A percentile compares a stretch with the other conserved stretches of the same genome.
Conservation (phyloP, 2,888 invertebrate species). For the Synanthedon andrenaeformis region DNA sequence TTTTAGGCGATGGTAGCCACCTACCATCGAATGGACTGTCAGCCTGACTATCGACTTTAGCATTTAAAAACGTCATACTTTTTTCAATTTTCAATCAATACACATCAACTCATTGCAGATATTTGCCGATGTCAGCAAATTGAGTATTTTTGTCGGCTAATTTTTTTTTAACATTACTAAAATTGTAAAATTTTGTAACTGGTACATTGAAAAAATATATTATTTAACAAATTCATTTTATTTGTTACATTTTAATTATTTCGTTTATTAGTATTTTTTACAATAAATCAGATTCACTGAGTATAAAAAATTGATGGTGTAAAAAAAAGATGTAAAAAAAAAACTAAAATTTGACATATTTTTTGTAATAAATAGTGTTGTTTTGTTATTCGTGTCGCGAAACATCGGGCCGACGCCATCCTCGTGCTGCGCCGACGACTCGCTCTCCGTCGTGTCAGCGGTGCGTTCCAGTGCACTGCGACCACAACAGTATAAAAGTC, state of each 20-base stretch:
- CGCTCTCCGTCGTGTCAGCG: too few relatives aligned
- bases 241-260: conserved; percentile 58
- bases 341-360: conserved; percentile 29
- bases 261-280: conserved; percentile 54
- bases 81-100: too few relatives aligned
- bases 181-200: neutral
- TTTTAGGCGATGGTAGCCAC: too few relatives aligned
- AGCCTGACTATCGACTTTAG: too few relatives aligned
- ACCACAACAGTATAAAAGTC: too few relatives aligned
- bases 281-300: conserved; percentile 63
- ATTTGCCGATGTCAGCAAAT: too few relatives aligned
- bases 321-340: conserved; percentile 51
- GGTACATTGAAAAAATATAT: neutral
- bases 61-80: too few relatives aligned
- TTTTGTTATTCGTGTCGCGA: conserved; percentile 21
- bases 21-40: too few relatives aligned
- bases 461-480: too few relatives aligned
- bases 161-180: neutral
- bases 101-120: too few relatives aligned
- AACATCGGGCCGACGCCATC: too few relatives aligned
- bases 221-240: conserved; percentile 63
- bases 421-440: neutral
- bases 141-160: neutral
- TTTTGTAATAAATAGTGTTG: conserved; percentile 37
- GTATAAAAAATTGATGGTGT: conserved; percentile 62